A percentile compares a stretch with the other conserved stretches of the same genome.
phyloP scores from a whole-genome alignment of 2,888 invertebrate species.

The Xestia xanthographa region DNA sequence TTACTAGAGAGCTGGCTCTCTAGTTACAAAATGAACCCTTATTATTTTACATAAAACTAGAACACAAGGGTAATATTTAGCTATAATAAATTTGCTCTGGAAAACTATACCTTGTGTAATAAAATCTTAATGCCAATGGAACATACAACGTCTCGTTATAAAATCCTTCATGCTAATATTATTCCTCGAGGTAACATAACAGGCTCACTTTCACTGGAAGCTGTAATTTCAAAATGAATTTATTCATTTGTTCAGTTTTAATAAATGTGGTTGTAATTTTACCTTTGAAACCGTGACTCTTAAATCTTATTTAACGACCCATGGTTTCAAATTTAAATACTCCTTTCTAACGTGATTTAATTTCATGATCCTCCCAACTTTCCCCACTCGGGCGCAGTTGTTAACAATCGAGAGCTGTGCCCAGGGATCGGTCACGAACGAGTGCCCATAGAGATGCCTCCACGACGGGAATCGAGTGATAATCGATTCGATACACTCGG shows the following conservation, averaged over 20 bases:
- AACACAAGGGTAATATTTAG: slow-evolving; percentile 4
- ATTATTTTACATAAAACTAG: slow-evolving; percentile 3
- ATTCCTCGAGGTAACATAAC: slow-evolving; percentile 25
- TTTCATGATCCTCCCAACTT: slow-evolving; percentile 77
- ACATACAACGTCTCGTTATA: slow-evolving; percentile 7
- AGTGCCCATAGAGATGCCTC: slow-evolving; percentile 69
- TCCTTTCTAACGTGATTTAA: slow-evolving; percentile 69
- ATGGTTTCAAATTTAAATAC: slow-evolving; percentile 57
- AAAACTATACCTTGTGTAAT: slow-evolving; percentile 20
- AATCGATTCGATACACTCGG: slow-evolving; percentile 80
- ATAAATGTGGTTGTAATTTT: slow-evolving; percentile 40
- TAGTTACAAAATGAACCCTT: neutral
- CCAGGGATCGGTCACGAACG: slow-evolving; percentile 77
- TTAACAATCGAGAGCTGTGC: slow-evolving; percentile 65
- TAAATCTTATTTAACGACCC: slow-evolving; percentile 56
- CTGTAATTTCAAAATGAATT: slow-evolving; percentile 39
- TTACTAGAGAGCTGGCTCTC: slow-evolving; percentile 26
- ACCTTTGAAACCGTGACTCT: slow-evolving; percentile 41
- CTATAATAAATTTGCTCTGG: slow-evolving; percentile 1
- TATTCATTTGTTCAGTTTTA: slow-evolving; percentile 44
- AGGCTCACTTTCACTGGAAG: slow-evolving; percentile 44
- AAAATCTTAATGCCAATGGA: slow-evolving; percentile 19
- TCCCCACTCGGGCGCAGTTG: slow-evolving; percentile 68
- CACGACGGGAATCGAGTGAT: slow-evolving; percentile 74
- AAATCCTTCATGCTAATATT: slow-evolving; percentile 21